Conservation (phyloP, 2,888 invertebrate species). For the Andrena bicolor region DNA sequence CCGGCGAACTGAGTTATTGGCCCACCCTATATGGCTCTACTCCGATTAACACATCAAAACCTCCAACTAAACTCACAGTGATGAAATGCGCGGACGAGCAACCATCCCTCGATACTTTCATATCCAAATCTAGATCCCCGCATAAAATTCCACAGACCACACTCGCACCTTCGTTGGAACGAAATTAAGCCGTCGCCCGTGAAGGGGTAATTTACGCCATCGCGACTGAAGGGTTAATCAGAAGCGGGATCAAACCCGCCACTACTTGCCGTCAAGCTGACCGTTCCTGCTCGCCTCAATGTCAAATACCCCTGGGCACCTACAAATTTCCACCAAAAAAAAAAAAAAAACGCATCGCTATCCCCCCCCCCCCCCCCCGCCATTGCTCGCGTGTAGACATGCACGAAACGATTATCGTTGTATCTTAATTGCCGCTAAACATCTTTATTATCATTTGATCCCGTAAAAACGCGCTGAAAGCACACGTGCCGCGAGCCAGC, state of each 20-base stretch:
- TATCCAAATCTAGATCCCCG: neutral
- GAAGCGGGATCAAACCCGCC: constrained; percentile 24
- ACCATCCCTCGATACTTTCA: neutral
- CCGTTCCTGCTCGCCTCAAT: constrained; percentile 3
- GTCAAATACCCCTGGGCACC: constrained; percentile 6
- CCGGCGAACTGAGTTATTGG: too few relatives aligned
- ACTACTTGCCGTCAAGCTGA: constrained; percentile 10
- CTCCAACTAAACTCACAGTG: neutral
- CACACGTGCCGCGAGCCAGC: neutral
- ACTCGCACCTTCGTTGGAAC: neutral
- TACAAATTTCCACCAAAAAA: constrained; percentile 30
- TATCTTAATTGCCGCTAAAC: constrained; percentile 36
- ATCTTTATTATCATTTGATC: constrained; percentile 36
- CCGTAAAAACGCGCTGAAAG: constrained; percentile 8
- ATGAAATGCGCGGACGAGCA: neutral
- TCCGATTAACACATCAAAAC: too few relatives aligned
- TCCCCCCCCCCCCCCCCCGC: neutral
- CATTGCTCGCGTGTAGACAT: constrained; percentile 3
- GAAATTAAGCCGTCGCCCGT: constrained; percentile 9
- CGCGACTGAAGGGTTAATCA: constrained; percentile 23
- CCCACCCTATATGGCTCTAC: too few relatives aligned
- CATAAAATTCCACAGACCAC: neutral
- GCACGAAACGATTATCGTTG: constrained; percentile 11
- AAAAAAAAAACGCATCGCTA: neutral
- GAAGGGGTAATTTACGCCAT: constrained; percentile 27